Conservation (phyloP, 2,113 vertebrate species). For the Lasiurus borealis region DNA sequence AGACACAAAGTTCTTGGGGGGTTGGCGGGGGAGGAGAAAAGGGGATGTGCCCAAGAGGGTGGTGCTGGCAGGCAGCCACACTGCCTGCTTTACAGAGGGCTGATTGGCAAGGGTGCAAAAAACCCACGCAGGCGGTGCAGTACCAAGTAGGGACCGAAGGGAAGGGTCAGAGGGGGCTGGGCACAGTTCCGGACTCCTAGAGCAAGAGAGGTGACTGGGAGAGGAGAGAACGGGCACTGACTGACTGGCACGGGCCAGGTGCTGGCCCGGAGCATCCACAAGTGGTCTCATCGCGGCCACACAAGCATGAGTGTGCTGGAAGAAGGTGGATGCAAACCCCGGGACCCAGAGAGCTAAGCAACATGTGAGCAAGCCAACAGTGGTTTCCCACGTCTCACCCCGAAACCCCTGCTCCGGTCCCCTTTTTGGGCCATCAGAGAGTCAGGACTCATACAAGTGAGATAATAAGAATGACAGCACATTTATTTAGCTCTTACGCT, state of each 20-base stretch:
- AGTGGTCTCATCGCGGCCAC: not conserved
- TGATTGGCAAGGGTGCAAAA: not conserved
- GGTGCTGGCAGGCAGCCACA: not conserved
- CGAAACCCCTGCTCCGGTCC: not conserved
- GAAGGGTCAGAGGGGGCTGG: not conserved
- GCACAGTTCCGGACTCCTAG: not conserved
- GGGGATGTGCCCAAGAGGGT: not conserved
- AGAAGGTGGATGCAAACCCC: not conserved
- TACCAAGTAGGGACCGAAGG: not conserved
- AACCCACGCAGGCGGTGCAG: not conserved
- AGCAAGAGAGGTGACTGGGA: not conserved
- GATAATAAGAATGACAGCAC: accelerated
- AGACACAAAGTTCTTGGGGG: not conserved
- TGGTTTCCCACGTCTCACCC: not conserved
- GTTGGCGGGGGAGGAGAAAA: accelerated
- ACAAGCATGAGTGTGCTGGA: accelerated
- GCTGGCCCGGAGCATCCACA: accelerated
- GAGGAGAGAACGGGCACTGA: not conserved
- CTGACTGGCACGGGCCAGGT: not conserved
- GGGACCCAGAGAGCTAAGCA: not conserved
- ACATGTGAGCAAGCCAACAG: not conserved
- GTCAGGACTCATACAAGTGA: not conserved
- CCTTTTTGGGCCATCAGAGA: not conserved
- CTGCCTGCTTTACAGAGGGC: not conserved
- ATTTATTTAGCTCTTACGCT: accelerated